Base-by-base conservation (phyloP, 1,140 invertebrate genomes). In the Brachionus manjavacas region DNA sequence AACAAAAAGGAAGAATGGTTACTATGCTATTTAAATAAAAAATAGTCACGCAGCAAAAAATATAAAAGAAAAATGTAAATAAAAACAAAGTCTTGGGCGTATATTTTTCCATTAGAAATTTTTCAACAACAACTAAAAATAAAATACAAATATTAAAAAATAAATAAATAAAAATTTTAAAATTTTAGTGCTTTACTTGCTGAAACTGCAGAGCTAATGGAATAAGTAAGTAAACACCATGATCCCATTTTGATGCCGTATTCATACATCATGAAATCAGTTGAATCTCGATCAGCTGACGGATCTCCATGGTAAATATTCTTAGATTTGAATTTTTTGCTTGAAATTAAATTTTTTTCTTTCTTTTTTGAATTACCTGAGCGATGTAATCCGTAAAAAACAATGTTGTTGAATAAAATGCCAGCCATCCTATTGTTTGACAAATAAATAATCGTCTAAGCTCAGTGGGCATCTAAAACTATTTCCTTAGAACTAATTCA, bases 311-410 rank as follows among this genome's bases (percentile, higher is more conserved):
- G n/a, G 43, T 83, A 83, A 20, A 83, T 68, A 49, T 68, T 39
- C 76, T 78, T 70, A 14, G 11, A 12, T 35, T 35, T 41, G 9
- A n/a, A 70, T 28, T 35, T 35, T 39, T 41, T 31, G 35, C n/a
- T 72, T 23, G 4, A 74, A 74, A 74, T 16, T 41, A 14, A 46
- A 46, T 14, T 46, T 4, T 46, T 14, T 46, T 6, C 0, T 35
- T 35, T 6, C 7, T 35, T 35, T 35, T 35, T 35, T 35, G 28
- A 35, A 55, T 39, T 79, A 79, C 60, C 28, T 68, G 55, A 46
- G 80, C 80, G n/a, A 83, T 72, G 23, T 52, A 83, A 52, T 83
- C 80, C 11, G 80, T 83, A 72, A 83, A 83, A 28, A 68, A 83
- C 12, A 83, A 35, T 14, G 55, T 66, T 3, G 66, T 83, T 12